Percentiles rank a stretch among this genome's conserved stretches.
These are phyloP conservation scores for Onthophagus taurus DNA, from an alignment of 1,140 invertebrate genomes.

Conservation along the genomic window DNA sequence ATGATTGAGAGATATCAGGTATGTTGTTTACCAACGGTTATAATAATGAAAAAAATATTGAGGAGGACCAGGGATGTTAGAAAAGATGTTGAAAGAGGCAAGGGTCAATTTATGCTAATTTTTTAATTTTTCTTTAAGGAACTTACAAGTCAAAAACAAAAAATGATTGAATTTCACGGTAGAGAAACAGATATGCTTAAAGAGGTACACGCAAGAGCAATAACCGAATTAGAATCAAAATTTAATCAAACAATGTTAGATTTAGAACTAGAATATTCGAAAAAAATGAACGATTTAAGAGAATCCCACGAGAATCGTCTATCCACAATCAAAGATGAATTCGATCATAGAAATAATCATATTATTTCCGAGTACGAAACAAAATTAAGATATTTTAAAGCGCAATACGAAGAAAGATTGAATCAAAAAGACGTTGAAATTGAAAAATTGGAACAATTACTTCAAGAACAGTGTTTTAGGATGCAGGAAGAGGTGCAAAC, in stretches of 20 bases:
- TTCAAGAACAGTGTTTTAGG: slow-evolving; percentile 12
- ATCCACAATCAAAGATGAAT: slow-evolving; percentile 2
- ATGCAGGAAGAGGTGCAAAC: slow-evolving; percentile 13
- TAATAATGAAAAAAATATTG: no score
- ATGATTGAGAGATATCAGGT: no score
- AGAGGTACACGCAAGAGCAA: slow-evolving; percentile 9
- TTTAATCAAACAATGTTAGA: slow-evolving; percentile 4
- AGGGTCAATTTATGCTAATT: no score
- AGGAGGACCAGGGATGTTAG: no score
- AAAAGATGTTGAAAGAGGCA: no score
- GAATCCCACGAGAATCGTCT: background rate
- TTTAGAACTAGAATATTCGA: slow-evolving; percentile 14
- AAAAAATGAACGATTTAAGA: slow-evolving; percentile 4
- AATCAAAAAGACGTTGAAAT: slow-evolving; percentile 8
- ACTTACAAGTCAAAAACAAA: slow-evolving; percentile 7
- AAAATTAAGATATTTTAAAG: background rate
- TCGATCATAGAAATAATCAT: background rate
- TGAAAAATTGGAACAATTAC: slow-evolving; percentile 2
- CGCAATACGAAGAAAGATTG: slow-evolving; percentile 2
- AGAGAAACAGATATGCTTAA: slow-evolving; percentile 13
- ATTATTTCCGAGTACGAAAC: slow-evolving; percentile 4
- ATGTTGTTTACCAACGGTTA: no score
- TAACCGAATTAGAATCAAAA: slow-evolving; percentile 8
- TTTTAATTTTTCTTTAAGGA: no score
- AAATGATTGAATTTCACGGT: slow-evolving; percentile 1